Evolutionary conservation across 2,888 invertebrate genomes (phyloP).

Genomic region (Beris morrisii): DNA sequence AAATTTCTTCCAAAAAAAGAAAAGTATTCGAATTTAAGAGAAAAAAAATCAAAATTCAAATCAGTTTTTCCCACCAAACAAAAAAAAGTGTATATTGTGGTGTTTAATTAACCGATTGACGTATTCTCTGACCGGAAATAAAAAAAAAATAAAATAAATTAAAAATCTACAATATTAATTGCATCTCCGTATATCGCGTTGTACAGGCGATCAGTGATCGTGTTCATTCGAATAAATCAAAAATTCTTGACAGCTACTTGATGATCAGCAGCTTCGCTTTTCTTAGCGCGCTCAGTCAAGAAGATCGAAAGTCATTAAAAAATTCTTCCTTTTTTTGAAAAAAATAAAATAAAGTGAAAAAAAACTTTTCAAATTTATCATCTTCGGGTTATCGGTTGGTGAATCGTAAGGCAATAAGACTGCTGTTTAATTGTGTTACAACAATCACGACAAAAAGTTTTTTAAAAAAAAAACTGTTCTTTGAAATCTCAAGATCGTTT

Average conservation of each 20-base stretch:
- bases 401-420: too few relatives aligned
- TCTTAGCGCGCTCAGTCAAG: neutral
- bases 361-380: constrained; percentile 4
- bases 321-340: neutral
- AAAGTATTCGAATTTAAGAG: neutral
- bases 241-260: constrained; percentile 3
- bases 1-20: constrained; percentile 7
- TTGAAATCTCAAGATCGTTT: too few relatives aligned
- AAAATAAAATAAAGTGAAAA: too few relatives aligned
- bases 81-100: neutral
- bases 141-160: constrained; percentile 20
- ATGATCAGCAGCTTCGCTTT: constrained; percentile 3
- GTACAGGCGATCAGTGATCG: constrained; percentile 6
- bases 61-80: too few relatives aligned
- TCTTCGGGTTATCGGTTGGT: constrained; percentile 26
- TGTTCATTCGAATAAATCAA: constrained; percentile 26
- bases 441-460: too few relatives aligned
- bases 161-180: constrained; percentile 7
- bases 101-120: constrained; percentile 21
- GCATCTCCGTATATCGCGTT: too few relatives aligned
- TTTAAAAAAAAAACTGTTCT: too few relatives aligned
- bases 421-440: too few relatives aligned
- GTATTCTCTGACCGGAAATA: constrained; percentile 22
- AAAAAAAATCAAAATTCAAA: too few relatives aligned
- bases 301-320: constrained; percentile 15